phyloP scores from a whole-genome alignment of 23 tunicate genomes.

The Diplosoma virens region DNA sequence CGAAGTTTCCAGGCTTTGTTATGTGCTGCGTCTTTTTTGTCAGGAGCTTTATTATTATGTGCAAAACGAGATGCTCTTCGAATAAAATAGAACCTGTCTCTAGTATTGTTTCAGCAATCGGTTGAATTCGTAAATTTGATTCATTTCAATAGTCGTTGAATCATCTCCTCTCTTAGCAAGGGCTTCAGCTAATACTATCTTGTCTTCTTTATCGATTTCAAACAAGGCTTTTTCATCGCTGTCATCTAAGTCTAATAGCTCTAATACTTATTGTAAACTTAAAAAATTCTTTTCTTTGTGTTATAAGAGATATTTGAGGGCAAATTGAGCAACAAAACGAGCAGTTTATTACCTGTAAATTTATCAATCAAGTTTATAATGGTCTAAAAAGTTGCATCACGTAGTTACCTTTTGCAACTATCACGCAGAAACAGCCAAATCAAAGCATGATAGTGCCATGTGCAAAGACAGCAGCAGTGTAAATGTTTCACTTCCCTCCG shows the following conservation, averaged over 20 bases:
- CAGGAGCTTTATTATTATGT: neutral
- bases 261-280: neutral
- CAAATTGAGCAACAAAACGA: neutral
- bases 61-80: neutral
- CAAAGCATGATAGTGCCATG: constrained; percentile 5
- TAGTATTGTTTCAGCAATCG: no score
- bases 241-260: neutral
- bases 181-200: neutral
- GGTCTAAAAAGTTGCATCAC: constrained; percentile 3
- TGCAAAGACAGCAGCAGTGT: neutral
- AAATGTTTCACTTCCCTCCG: neutral
- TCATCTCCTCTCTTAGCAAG: no score
- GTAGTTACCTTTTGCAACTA: constrained; percentile 1
- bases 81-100: neutral
- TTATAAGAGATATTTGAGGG: neutral
- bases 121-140: no score
- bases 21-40: neutral
- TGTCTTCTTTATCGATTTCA: neutral
- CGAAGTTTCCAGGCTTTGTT: neutral
- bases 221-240: neutral
- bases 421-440: neutral
- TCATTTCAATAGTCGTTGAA: no score
- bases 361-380: neutral
- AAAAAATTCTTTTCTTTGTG: neutral
- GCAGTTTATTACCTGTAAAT: constrained; percentile 3